Percentiles rank a stretch among this genome's conserved stretches.
These are phyloP conservation scores for Atherinosoma microstoma DNA, from an alignment of 2,797 vertebrate genomes.

Conservation along the genomic window DNA sequence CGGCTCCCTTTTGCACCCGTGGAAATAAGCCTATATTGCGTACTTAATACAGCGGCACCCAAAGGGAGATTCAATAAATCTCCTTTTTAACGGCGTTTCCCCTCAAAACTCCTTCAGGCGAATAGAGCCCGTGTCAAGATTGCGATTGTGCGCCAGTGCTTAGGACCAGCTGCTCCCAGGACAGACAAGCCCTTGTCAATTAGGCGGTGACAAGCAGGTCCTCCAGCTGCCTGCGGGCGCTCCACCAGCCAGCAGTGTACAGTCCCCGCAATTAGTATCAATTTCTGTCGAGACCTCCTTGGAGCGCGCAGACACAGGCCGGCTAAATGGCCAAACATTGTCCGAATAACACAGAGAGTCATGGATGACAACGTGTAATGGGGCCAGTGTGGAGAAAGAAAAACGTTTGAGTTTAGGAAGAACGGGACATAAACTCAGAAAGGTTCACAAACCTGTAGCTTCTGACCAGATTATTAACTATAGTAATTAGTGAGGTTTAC, in stretches of 20 bases:
- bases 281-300: constrained; percentile 94
- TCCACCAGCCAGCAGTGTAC: constrained; percentile 91
- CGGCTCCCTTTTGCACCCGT: constrained; percentile 81
- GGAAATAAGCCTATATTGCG: constrained; percentile 86
- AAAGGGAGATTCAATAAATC: constrained; percentile 97
- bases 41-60: constrained; percentile 92
- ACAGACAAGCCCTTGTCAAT: constrained; percentile 99
- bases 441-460: neutral
- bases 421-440: constrained; percentile 9
- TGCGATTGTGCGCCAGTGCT: constrained; percentile 95
- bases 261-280: constrained; percentile 98
- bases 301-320: constrained; percentile 88
- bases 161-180: constrained; percentile 99
- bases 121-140: constrained; percentile 94
- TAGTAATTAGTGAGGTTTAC: neutral
- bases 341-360: constrained; percentile 68
- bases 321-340: constrained; percentile 80
- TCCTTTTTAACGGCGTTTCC: constrained; percentile 96
- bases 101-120: constrained; percentile 92
- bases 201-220: constrained; percentile 98
- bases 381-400: constrained; percentile 61
- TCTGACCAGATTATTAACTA: neutral
- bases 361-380: constrained; percentile 79
- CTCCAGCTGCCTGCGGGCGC: constrained; percentile 90
- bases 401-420: constrained; percentile 47